These are phyloP conservation scores for Oryctes rhinoceros DNA, from an alignment of 1,140 invertebrate genomes.

Conservation along the genomic window DNA sequence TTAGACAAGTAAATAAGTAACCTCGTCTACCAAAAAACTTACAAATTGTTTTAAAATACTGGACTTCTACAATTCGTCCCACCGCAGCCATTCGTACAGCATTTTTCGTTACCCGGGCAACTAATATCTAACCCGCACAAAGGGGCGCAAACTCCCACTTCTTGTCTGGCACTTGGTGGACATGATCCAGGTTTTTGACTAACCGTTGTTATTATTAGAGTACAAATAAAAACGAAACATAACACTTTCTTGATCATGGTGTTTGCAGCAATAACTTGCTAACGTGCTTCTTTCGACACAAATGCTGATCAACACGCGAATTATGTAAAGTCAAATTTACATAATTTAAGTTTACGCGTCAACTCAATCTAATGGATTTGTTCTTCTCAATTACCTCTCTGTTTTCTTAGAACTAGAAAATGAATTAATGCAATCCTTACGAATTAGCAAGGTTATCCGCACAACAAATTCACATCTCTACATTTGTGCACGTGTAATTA, in stretches of 20 bases:
- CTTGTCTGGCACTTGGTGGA: neutral
- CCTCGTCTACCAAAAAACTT: no score
- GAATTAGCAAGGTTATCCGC: no score
- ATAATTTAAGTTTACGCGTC: no score
- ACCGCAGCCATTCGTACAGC: neutral
- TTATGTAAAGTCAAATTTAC: neutral
- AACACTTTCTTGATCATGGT: neutral
- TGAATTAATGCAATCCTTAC: no score
- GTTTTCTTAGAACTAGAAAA: neutral
- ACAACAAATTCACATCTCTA: no score
- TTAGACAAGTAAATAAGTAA: no score
- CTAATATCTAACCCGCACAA: neutral
- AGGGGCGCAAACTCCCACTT: neutral
- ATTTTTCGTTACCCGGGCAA: neutral
- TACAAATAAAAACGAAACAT: neutral
- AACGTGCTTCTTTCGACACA: neutral
- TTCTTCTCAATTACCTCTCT: neutral
- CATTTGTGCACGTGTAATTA: no score
- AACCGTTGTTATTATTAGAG: neutral
- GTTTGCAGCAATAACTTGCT: neutral
- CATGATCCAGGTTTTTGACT: neutral
- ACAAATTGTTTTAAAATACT: neutral
- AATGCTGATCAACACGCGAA: neutral
- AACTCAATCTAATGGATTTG: neutral
- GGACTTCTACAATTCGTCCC: neutral